Evolutionary conservation across 2,113 vertebrate genomes (phyloP).

Genomic region (Silurus glanis): DNA sequence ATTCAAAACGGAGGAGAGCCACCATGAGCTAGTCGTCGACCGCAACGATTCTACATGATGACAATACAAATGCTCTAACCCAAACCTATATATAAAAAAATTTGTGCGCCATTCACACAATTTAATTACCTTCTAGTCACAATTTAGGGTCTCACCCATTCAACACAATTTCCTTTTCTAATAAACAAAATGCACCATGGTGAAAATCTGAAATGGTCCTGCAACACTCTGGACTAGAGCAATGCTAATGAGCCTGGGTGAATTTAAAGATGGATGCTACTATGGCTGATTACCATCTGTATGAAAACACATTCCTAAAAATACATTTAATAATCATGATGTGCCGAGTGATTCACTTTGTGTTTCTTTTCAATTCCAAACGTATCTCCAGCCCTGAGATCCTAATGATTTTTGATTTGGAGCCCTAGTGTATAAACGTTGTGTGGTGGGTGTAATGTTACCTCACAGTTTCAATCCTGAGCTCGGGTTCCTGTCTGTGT

Average conservation of each 20-base stretch:
- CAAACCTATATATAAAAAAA: not conserved
- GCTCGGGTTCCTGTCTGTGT: not conserved
- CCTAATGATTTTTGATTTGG: constrained; percentile 4
- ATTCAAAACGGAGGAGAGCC: no score
- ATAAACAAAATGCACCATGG: not conserved
- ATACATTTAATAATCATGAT: not conserved
- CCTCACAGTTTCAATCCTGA: not conserved
- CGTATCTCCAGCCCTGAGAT: not conserved
- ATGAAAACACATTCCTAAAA: constrained; percentile 9
- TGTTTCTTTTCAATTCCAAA: constrained; percentile 6
- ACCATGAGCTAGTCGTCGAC: no score
- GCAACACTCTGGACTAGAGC: not conserved
- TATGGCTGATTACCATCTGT: constrained; percentile 11
- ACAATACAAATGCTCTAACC: not conserved
- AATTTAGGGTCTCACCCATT: not conserved
- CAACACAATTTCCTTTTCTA: not conserved
- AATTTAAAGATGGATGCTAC: constrained; percentile 10
- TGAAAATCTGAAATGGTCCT: not conserved
- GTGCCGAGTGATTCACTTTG: constrained; percentile 14
- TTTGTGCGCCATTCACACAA: not conserved
- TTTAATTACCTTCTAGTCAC: not conserved
- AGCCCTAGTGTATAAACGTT: not conserved
- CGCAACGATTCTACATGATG: no score
- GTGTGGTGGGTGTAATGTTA: not conserved
- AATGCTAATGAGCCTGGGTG: not conserved